A percentile compares a stretch with the other conserved stretches of the same genome.
These are phyloP conservation scores for Melanostoma mellinum DNA, from an alignment of 2,888 invertebrate species.

Conservation along the genomic window DNA sequence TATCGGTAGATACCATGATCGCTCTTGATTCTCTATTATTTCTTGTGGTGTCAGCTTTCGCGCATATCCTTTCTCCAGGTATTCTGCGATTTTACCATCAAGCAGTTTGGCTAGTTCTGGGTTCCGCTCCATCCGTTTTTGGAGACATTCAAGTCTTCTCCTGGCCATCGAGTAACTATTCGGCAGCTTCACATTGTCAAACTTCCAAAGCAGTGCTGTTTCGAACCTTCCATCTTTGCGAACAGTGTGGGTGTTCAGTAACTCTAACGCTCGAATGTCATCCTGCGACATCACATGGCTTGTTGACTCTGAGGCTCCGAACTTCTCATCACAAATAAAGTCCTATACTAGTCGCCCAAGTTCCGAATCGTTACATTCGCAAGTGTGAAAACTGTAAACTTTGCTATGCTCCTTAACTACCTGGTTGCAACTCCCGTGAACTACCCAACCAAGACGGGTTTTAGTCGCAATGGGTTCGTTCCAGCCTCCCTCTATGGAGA, in stretches of 20 bases:
- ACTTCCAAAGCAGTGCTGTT: too few relatives aligned
- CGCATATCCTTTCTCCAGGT: constrained; percentile 49
- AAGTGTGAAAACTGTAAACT: not conserved
- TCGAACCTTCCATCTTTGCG: constrained; percentile 18
- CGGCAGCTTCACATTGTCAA: too few relatives aligned
- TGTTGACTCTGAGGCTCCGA: constrained; percentile 13
- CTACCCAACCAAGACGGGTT: constrained; percentile 9
- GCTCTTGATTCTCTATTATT: too few relatives aligned
- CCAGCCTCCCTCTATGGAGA: not conserved
- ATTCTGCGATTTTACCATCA: constrained; percentile 57
- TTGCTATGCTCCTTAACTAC: too few relatives aligned
- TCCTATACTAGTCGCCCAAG: too few relatives aligned
- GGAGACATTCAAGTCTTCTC: too few relatives aligned
- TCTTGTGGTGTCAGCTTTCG: too few relatives aligned
- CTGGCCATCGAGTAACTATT: too few relatives aligned
- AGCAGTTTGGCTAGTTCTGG: constrained; percentile 29
- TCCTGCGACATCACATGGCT: constrained; percentile 20
- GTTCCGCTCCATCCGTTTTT: too few relatives aligned
- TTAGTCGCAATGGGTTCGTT: constrained; percentile 7
- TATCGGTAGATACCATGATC: too few relatives aligned
- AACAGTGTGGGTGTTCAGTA: constrained; percentile 25
- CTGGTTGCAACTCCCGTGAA: not conserved
- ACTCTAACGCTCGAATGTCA: constrained; percentile 13
- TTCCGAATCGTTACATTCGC: not conserved
- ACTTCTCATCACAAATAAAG: too few relatives aligned